phyloP scores from a whole-genome alignment of 2,113 vertebrate genomes.

The Nannospalax galili region DNA sequence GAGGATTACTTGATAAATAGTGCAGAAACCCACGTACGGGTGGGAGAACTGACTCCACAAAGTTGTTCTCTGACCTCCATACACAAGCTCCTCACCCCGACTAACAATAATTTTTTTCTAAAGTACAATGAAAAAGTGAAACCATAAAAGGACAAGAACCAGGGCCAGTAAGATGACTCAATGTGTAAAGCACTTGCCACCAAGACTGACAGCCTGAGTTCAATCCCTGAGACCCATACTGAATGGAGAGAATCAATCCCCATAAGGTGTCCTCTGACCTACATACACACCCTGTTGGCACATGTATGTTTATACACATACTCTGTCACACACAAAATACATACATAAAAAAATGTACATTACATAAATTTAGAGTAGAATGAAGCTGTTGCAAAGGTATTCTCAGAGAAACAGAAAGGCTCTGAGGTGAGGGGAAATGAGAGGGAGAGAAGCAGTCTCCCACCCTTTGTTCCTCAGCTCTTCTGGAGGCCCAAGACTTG shows the following conservation, averaged over 20 bases:
- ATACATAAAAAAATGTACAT: neutral
- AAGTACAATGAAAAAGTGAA: constrained; percentile 39
- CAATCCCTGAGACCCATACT: neutral
- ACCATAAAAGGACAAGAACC: constrained; percentile 34
- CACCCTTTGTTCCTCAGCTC: neutral
- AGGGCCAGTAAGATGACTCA: neutral
- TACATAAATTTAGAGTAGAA: neutral
- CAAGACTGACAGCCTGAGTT: neutral
- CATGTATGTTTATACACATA: neutral
- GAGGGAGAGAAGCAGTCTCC: neutral
- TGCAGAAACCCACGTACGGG: too few relatives aligned
- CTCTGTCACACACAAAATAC: neutral
- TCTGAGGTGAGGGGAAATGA: neutral
- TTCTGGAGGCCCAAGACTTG: neutral
- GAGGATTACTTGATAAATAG: constrained; percentile 37
- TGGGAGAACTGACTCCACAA: neutral
- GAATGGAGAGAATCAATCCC: neutral
- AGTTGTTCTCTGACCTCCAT: neutral
- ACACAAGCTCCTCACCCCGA: too few relatives aligned
- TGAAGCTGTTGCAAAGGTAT: constrained; percentile 37
- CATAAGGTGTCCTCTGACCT: neutral
- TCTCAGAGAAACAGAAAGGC: constrained; percentile 40
- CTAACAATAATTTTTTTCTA: neutral
- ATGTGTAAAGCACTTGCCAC: neutral
- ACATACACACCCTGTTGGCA: neutral